Conservation (phyloP, 2,797 vertebrate genomes). For the Tympanoctomys barrerae region DNA sequence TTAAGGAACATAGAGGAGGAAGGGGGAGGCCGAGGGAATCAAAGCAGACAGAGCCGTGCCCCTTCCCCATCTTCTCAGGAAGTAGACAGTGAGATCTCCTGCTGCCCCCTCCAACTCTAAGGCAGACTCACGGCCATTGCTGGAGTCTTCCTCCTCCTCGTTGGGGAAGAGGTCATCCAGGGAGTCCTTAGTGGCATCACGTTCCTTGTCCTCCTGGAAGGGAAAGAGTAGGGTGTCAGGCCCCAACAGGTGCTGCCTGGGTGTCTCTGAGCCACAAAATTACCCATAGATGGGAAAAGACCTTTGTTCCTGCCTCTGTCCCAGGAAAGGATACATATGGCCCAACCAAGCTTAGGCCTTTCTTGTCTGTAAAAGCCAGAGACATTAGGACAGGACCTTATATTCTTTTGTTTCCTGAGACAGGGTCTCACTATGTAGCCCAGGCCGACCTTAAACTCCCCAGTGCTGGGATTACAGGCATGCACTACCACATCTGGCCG, state of each 20-base stretch:
- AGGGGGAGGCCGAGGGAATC: neutral
- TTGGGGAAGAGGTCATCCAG: slow-evolving; percentile 98
- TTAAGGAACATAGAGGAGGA: neutral
- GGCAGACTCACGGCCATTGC: slow-evolving; percentile 93
- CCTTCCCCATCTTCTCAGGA: slow-evolving; percentile 10
- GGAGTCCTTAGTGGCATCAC: slow-evolving; percentile 94
- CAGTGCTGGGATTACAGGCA: neutral
- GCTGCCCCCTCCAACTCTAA: neutral
- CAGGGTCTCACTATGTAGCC: neutral
- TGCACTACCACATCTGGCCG: neutral
- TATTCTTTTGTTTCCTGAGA: neutral
- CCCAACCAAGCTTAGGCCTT: neutral
- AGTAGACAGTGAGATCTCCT: neutral
- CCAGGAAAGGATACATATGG: neutral
- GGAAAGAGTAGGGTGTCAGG: slow-evolving; percentile 35
- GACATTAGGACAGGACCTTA: neutral
- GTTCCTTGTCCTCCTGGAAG: slow-evolving; percentile 96
- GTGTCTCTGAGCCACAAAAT: neutral
- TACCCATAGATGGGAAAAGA: neutral
- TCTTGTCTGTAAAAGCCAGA: slow-evolving; percentile 19
- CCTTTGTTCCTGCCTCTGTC: neutral
- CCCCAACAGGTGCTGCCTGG: neutral
- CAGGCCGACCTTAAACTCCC: neutral
- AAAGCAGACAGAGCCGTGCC: neutral
- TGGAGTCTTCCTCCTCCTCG: slow-evolving; percentile 96